phyloP scores from a whole-genome alignment of 2,888 invertebrate species.

The Mellilla xanthometata region DNA sequence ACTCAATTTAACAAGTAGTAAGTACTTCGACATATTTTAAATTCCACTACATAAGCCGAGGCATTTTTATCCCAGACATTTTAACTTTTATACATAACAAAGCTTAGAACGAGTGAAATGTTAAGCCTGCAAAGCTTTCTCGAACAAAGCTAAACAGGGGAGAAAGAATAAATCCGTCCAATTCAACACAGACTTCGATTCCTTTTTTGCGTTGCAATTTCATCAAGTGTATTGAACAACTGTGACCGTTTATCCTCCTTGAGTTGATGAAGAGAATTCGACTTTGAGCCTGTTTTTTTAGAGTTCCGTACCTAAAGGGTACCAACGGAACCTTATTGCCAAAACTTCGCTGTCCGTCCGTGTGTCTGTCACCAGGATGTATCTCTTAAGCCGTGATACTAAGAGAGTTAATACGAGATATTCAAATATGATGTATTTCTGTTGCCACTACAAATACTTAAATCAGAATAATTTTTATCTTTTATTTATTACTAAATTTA shows the following conservation, averaged over 20 bases:
- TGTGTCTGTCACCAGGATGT: too few species aligned
- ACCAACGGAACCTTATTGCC: too few species aligned
- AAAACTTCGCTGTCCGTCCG: too few species aligned
- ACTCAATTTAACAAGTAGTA: too few species aligned
- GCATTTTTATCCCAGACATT: background rate
- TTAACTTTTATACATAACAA: background rate
- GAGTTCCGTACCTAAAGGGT: too few species aligned
- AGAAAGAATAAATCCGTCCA: slow-evolving; percentile 16
- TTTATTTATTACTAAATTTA: too few species aligned
- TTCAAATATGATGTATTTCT: too few species aligned
- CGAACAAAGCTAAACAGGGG: slow-evolving; percentile 15
- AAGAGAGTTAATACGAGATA: too few species aligned
- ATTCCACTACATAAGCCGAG: background rate
- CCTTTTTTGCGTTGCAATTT: slow-evolving; percentile 16
- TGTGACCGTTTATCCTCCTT: slow-evolving; percentile 35
- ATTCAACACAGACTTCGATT: slow-evolving; percentile 10
- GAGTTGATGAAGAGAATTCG: slow-evolving; percentile 41
- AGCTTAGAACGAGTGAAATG: slow-evolving; percentile 3
- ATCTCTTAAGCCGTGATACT: too few species aligned
- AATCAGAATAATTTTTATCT: too few species aligned
- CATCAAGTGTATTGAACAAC: slow-evolving; percentile 24
- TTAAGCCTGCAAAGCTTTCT: slow-evolving; percentile 17
- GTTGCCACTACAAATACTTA: too few species aligned
- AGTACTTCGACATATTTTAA: too few species aligned
- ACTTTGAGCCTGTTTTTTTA: slow-evolving; percentile 22